Conservation (phyloP, 2,888 invertebrate species). For the Oxyteleia sp. region DNA sequence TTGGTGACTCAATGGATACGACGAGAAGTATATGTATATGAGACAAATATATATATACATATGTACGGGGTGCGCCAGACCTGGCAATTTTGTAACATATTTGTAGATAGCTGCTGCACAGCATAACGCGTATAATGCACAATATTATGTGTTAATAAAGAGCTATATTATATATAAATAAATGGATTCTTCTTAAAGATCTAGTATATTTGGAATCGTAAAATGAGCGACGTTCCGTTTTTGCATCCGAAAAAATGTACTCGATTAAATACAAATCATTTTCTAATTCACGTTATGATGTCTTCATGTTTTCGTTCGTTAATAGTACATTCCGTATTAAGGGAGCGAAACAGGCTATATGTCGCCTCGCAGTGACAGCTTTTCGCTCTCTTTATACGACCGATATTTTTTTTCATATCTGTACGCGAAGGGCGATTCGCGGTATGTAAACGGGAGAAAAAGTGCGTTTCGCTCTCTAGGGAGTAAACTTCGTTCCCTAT, state of each 20-base stretch:
- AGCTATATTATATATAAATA: conserved; percentile 81
- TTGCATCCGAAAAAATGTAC: background rate
- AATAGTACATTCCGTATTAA: too few species aligned
- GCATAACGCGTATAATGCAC: conserved; percentile 84
- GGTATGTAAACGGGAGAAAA: too few species aligned
- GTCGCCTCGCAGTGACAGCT: too few species aligned
- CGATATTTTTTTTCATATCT: too few species aligned
- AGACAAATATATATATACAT: conserved; percentile 32
- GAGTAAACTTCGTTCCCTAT: too few species aligned
- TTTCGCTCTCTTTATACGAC: too few species aligned
- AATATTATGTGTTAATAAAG: conserved; percentile 84
- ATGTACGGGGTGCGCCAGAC: conserved; percentile 75
- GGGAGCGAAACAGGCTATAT: too few species aligned
- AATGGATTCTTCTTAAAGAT: conserved; percentile 82
- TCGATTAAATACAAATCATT: too few species aligned
- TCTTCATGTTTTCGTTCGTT: too few species aligned
- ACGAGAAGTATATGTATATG: background rate
- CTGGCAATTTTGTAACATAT: conserved; percentile 85
- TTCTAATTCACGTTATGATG: too few species aligned
- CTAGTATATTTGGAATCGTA: conserved; percentile 48
- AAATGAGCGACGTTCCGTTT: conserved; percentile 7
- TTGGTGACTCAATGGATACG: conserved; percentile 13
- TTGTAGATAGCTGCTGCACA: conserved; percentile 86
- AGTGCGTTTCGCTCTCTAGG: too few species aligned
- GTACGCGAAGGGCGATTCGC: too few species aligned